Base-by-base conservation (phyloP, 2,113 vertebrate genomes). In the Centropus unirufus region DNA sequence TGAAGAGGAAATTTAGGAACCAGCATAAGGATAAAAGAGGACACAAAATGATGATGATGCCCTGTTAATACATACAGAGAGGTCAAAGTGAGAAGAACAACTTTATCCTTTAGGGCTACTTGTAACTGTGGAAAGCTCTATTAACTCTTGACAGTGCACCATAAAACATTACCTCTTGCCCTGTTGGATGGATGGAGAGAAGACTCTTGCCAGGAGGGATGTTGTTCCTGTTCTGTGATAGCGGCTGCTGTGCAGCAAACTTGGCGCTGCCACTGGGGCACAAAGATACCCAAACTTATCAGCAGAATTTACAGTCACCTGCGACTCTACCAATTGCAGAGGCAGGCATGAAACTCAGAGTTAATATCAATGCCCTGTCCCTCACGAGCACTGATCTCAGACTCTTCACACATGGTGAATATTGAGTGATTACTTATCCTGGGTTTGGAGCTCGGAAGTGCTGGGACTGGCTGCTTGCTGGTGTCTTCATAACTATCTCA, bases 101-200 rank as follows among this genome's bases (percentile, higher is more conserved):
- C 89, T 89, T 92, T 42, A 90, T 93, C 39, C 72, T 90, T 55
- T 63, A 83, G 90, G 89, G 24, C 83, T 89, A 42, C 55, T 81
- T 58, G 20, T 77, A 87, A 67, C 51, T 0, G 1, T 55, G 64
- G 83, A 89, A 92, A 95, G 87, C 86, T 89, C 80, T 72, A 89
- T 95, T 94, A 92, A 86, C 64, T 96, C 42, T 79, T 81, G 73
- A 55, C 2, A 8, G 76, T 20, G 73, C 63, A 15, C 55, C 57
- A 11, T 87, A 89, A 95, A 96, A 55, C 83, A 77, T 39, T 11
- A 26, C 16, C 67, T 63, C 74, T 27, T 20, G 46, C 1, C 0
- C 86, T 24, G 51, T 18, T 46, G 74, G 59, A 58, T 58, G 55
- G 66, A 58, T 46, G 59, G 30, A 42, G 67, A 84, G 52, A 72